Evolutionary conservation across 2,113 vertebrate genomes (phyloP).

Genomic region (Girardinichthys multiradiatus): DNA sequence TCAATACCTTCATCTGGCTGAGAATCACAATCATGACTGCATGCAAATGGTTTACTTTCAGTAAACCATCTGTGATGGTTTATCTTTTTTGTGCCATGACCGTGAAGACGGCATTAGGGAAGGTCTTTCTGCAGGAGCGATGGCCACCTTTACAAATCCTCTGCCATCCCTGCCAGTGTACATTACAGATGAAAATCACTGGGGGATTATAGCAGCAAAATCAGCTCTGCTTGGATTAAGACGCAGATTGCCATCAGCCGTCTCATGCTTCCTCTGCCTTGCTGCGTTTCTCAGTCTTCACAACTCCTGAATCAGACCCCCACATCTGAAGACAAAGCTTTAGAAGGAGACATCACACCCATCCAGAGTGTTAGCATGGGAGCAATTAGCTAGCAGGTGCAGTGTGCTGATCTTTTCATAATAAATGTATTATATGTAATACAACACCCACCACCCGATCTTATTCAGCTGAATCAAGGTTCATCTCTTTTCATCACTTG

Average conservation of each 20-base stretch:
- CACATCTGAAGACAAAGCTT: slow-evolving; percentile 41
- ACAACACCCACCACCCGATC: background rate
- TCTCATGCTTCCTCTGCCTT: slow-evolving; percentile 23
- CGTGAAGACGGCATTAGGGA: background rate
- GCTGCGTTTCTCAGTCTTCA: slow-evolving; percentile 31
- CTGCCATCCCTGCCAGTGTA: slow-evolving; percentile 32
- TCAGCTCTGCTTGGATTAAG: slow-evolving; percentile 49
- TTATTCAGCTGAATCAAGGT: slow-evolving; percentile 17
- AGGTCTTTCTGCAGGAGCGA: slow-evolving; percentile 1
- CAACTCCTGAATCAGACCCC: slow-evolving; percentile 45
- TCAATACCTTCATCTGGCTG: slow-evolving; percentile 29
- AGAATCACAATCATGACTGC: slow-evolving; percentile 60
- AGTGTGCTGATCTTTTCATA: slow-evolving; percentile 63
- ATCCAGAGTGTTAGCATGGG: slow-evolving; percentile 57
- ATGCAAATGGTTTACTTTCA: slow-evolving; percentile 57
- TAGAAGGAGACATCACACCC: slow-evolving; percentile 68
- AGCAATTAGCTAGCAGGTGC: slow-evolving; percentile 72
- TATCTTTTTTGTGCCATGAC: slow-evolving; percentile 15
- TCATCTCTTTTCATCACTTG: background rate
- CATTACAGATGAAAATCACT: slow-evolving; percentile 63
- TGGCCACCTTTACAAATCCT: slow-evolving; percentile 53
- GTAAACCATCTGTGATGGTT: slow-evolving; percentile 55
- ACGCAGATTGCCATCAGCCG: slow-evolving; percentile 35
- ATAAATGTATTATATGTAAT: slow-evolving; percentile 61
- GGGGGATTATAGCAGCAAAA: slow-evolving; percentile 54